Conservation (phyloP, 1,140 invertebrate genomes). For the Oedothorax gibbosus region DNA sequence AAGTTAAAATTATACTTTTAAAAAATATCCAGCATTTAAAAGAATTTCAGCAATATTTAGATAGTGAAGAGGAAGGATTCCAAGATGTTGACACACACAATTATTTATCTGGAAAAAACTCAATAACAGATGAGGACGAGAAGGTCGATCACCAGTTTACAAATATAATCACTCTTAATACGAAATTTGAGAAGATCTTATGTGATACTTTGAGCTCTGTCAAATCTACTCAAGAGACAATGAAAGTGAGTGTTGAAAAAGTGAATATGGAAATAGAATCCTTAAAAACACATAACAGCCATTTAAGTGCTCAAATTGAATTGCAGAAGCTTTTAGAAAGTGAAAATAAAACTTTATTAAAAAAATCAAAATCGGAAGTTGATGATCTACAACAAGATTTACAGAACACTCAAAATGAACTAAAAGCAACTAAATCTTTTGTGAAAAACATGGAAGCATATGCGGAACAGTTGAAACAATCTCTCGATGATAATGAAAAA, state of each 20-base stretch:
- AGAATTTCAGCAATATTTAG: neutral
- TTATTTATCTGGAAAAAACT: no score
- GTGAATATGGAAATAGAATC: no score
- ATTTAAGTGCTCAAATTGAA: neutral
- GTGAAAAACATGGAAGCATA: neutral
- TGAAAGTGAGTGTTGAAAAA: no score
- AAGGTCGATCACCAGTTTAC: no score
- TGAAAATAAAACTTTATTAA: neutral
- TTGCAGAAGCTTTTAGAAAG: neutral
- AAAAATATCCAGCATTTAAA: neutral
- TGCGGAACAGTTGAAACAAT: neutral
- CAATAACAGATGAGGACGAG: no score
- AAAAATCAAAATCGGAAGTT: neutral
- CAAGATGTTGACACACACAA: no score
- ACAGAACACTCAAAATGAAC: neutral
- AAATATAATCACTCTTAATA: no score
- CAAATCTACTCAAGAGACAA: no score
- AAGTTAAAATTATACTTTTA: no score
- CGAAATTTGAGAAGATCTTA: no score
- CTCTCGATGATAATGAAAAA: conserved; percentile 9
- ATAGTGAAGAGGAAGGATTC: neutral
- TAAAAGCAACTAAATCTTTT: neutral
- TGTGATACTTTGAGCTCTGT: no score
- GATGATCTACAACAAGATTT: neutral
- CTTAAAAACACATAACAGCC: no score